phyloP scores from a whole-genome alignment of 2,113 vertebrate species.

The Cathartes aura region DNA sequence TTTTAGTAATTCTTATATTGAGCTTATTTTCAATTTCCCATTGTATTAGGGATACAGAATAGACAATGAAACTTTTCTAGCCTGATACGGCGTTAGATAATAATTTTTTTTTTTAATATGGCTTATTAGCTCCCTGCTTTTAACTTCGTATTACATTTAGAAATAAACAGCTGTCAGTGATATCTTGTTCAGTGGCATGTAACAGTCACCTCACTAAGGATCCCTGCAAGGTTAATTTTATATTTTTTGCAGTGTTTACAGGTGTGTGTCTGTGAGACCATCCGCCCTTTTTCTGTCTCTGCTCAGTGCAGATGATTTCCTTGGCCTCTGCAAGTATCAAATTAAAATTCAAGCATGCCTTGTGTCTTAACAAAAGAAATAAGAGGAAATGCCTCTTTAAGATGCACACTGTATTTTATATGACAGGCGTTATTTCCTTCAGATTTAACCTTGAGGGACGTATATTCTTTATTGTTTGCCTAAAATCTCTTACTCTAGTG shows the following conservation, averaged over 20 bases:
- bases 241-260: neutral
- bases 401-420: neutral
- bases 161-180: neutral
- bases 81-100: neutral
- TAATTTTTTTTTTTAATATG: neutral
- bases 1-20: constrained; percentile 37
- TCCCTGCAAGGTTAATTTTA: neutral
- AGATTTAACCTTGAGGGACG: neutral
- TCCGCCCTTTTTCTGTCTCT: neutral
- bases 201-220: neutral
- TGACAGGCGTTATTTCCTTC: neutral
- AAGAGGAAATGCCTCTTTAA: neutral
- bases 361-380: neutral
- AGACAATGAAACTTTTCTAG: neutral
- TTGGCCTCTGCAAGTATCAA: constrained; percentile 6
- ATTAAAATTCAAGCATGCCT: neutral
- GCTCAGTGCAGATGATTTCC: neutral
- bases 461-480: neutral
- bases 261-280: neutral
- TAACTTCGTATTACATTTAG: neutral
- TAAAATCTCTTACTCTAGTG: neutral
- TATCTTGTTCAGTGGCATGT: neutral
- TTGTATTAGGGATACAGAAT: constrained; percentile 2
- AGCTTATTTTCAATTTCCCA: constrained; percentile 4
- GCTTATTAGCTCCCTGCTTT: constrained; percentile 1